A percentile compares a stretch with the other conserved stretches of the same genome.
These are phyloP conservation scores for Microtus montanus DNA, from an alignment of 2,113 vertebrate species.

Conservation along the genomic window DNA sequence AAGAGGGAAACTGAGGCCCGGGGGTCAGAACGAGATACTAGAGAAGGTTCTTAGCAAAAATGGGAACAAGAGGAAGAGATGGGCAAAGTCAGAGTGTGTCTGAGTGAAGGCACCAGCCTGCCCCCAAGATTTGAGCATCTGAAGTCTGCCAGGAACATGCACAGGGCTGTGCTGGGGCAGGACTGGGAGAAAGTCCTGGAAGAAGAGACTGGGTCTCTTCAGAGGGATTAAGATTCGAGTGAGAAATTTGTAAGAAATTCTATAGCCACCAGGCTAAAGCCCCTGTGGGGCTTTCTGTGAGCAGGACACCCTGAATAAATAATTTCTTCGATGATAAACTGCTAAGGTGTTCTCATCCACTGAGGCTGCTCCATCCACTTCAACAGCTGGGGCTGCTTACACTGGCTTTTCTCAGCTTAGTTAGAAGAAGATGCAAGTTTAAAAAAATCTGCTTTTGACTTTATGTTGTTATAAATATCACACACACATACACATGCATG, in stretches of 20 bases:
- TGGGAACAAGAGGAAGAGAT: not conserved
- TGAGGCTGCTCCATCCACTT: not conserved
- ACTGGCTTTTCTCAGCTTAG: not conserved
- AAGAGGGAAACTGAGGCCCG: not conserved
- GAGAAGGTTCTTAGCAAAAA: no score
- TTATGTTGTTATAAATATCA: not conserved
- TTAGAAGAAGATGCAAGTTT: not conserved
- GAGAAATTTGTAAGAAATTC: not conserved
- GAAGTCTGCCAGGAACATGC: no score
- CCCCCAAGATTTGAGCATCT: not conserved
- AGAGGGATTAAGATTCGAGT: no score
- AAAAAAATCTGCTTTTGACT: not conserved
- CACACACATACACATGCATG: not conserved
- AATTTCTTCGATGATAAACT: not conserved
- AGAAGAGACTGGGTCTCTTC: not conserved
- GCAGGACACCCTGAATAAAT: not conserved
- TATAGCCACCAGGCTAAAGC: not conserved
- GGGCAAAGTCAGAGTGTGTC: not conserved
- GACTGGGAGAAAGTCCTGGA: not conserved
- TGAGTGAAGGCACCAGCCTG: not conserved
- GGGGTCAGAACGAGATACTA: not conserved
- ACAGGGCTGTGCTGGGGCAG: not conserved
- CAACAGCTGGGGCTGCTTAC: not conserved
- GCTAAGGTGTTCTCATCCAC: not conserved
- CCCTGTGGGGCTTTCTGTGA: not conserved